phyloP scores from a whole-genome alignment of 2,113 vertebrate genomes.

The Phalacrocorax brasilianus region DNA sequence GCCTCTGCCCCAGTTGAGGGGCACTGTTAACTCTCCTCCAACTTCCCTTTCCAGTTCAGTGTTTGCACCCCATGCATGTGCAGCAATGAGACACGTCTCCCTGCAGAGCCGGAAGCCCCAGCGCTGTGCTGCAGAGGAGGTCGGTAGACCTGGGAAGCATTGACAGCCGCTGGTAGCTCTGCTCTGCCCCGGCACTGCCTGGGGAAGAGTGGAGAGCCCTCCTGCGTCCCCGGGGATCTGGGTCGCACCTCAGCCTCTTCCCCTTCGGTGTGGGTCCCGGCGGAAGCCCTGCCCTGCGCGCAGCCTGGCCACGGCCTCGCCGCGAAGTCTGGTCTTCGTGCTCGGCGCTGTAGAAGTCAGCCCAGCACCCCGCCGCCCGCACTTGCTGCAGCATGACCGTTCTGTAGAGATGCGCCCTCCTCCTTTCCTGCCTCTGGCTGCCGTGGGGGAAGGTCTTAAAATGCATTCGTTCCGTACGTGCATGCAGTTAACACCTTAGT shows the following conservation, averaged over 20 bases:
- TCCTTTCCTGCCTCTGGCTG: neutral
- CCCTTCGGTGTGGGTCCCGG: neutral
- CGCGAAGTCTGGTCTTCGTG: fast-evolving
- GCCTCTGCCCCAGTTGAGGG: fast-evolving
- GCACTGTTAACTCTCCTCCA: neutral
- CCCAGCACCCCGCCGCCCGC: neutral
- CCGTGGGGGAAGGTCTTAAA: neutral
- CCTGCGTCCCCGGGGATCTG: neutral
- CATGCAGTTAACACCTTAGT: neutral
- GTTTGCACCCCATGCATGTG: fast-evolving
- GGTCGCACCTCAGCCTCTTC: neutral
- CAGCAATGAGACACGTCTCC: fast-evolving
- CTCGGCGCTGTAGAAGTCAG: neutral
- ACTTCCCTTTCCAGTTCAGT: neutral
- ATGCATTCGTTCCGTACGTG: neutral
- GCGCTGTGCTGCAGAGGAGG: neutral
- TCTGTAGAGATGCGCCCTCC: neutral
- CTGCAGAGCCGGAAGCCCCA: neutral
- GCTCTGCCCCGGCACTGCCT: neutral
- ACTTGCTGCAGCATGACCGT: neutral
- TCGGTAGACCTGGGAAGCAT: fast-evolving
- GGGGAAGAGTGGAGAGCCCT: neutral
- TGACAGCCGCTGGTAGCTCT: neutral
- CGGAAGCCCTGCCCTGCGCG: neutral
- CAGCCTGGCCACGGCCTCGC: neutral